These are phyloP conservation scores for Hyalella azteca DNA, from an alignment of 2,888 invertebrate species.

Conservation along the genomic window DNA sequence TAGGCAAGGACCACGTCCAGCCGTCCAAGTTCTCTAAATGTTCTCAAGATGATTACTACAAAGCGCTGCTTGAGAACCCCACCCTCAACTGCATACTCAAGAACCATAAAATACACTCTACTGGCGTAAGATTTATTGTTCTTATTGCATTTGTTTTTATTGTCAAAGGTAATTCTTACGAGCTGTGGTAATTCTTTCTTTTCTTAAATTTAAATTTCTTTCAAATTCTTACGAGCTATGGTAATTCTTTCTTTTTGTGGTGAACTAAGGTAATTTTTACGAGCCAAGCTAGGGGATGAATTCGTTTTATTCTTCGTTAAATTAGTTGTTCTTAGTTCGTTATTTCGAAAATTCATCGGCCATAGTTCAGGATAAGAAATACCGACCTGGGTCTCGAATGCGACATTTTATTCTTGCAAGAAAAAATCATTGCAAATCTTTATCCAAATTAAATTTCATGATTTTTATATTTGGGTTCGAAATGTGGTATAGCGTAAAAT, in stretches of 20 bases:
- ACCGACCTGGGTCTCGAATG: too few relatives aligned
- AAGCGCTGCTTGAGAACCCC: slow-evolving; percentile 71
- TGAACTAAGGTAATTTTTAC: not conserved
- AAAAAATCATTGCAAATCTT: too few relatives aligned
- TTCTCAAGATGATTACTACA: slow-evolving; percentile 88
- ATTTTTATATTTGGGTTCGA: too few relatives aligned
- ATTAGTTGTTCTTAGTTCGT: too few relatives aligned
- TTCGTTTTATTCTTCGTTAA: too few relatives aligned
- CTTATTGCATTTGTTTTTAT: not conserved
- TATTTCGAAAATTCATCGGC: too few relatives aligned
- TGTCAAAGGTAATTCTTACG: not conserved
- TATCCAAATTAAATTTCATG: too few relatives aligned
- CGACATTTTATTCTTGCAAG: too few relatives aligned
- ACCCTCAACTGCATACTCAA: slow-evolving; percentile 80
- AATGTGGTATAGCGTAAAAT: too few relatives aligned
- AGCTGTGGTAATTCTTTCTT: not conserved
- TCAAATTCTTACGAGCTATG: not conserved
- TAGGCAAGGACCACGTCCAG: slow-evolving; percentile 88
- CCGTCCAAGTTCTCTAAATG: slow-evolving; percentile 98
- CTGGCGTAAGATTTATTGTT: not conserved
- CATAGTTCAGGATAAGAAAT: too few relatives aligned
- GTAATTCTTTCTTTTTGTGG: not conserved
- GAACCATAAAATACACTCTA: slow-evolving; percentile 62
- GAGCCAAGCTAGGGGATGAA: too few relatives aligned
- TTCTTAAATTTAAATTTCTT: not conserved